Base-by-base conservation (phyloP, 1,140 invertebrate genomes). In the Microvelia longipes region DNA sequence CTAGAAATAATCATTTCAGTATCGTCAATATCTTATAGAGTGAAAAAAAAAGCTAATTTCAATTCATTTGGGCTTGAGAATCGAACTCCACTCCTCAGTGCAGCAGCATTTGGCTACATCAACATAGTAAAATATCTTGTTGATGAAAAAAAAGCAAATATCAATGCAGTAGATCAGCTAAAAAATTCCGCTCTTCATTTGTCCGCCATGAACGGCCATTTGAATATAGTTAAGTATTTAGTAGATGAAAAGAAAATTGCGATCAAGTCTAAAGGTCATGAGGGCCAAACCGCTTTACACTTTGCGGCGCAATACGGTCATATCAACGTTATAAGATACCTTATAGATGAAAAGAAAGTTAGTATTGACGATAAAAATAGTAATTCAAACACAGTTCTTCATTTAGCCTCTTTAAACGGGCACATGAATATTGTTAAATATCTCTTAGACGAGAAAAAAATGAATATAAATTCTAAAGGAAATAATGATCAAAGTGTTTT, bases 1-100 rank as follows among this genome's bases (percentile, higher is more conserved):
- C 84, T 25, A 83, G 85, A 76, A 82, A 83, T 29, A 81, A 81
- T 24, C 81, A 83, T 68, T 29, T 81, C 66, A 83, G 85, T 28
- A 85, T 83, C 73, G 79, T 82, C 0, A 77, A 77, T 72, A 77
- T 82, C 73, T 74, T 86, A 63, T 71, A 85, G 24, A 50, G n/a
- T n/a, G 5, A 74, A 76, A 67, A 29, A 28, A 25, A 25, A 27
- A 27, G 26, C 68, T 5, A 14, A 65, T 65, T n/a, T 69, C 5
- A 24, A 64, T 65, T 5, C 11, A 1, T 1, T 1, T 15, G 29
- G 64, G 26, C 28, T 13, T 24, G 61, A 29, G 28, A n/a, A 26
- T 2, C 2, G 25, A 2, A 69, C 68, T 26, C 61, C 68, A 28
- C 29, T 63, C 26, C 68, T 64, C 65, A 27, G 24, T n/a, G 65